A percentile compares a stretch with the other conserved stretches of the same genome.
Evolutionary conservation across 2,797 vertebrate genomes (phyloP).

Genomic region (Triplophysa yarkandensis): DNA sequence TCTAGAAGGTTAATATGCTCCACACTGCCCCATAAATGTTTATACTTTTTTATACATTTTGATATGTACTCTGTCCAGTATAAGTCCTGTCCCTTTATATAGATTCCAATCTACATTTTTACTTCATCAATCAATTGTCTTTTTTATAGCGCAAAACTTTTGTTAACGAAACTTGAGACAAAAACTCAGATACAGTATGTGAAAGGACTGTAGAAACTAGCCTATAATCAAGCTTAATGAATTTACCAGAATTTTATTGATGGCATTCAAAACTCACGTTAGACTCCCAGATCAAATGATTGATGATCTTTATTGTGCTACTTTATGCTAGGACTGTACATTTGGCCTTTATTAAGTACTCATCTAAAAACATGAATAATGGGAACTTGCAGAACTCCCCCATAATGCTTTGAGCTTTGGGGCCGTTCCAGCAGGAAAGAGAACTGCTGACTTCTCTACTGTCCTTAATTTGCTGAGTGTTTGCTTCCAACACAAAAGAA

Average conservation of each 20-base stretch:
- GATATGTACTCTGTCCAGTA: neutral
- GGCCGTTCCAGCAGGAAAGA: slow-evolving; percentile 40
- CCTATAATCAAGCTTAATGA: neutral
- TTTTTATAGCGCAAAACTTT: neutral
- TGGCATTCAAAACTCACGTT: neutral
- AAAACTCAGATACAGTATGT: neutral
- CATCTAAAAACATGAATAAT: slow-evolving; percentile 30
- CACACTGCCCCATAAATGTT: neutral
- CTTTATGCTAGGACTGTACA: neutral
- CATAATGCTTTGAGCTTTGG: slow-evolving; percentile 35
- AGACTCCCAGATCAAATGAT: neutral
- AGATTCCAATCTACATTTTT: neutral
- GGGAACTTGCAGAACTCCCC: slow-evolving; percentile 42
- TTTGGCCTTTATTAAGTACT: neutral
- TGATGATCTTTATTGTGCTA: neutral
- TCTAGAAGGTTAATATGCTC: too few relatives aligned
- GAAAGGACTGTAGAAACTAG: neutral
- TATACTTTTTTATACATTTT: neutral
- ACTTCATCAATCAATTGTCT: neutral
- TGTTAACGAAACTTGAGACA: neutral
- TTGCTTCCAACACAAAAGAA: slow-evolving; percentile 36
- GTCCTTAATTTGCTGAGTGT: slow-evolving; percentile 57
- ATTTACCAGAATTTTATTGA: neutral
- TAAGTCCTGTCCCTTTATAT: neutral
- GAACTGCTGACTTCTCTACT: slow-evolving; percentile 53